Conservation (phyloP, 2,113 vertebrate genomes). For the Holacanthus passer region DNA sequence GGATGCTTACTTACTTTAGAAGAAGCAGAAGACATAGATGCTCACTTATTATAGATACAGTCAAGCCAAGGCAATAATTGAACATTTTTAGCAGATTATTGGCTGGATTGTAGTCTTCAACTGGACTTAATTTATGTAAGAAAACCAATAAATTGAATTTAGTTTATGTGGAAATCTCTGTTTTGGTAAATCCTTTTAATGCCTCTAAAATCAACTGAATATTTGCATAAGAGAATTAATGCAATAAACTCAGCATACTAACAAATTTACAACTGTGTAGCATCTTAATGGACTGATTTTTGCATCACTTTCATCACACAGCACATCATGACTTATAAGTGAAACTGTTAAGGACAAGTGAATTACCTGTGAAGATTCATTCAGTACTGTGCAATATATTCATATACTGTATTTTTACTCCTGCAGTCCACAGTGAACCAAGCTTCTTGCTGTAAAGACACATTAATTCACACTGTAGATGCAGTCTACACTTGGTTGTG, state of each 20-base stretch:
- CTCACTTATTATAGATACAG: constrained; percentile 61
- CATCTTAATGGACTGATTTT: not conserved
- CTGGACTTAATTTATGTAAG: constrained; percentile 76
- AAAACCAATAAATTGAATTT: constrained; percentile 77
- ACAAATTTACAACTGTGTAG: constrained; percentile 4
- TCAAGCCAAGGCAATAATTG: constrained; percentile 79
- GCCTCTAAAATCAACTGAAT: not conserved
- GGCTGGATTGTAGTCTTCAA: constrained; percentile 64
- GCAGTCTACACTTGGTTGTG: constrained; percentile 45
- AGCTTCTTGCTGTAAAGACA: constrained; percentile 11
- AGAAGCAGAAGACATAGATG: constrained; percentile 7
- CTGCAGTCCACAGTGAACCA: not conserved
- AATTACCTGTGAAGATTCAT: not conserved
- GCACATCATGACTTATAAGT: not conserved
- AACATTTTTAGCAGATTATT: constrained; percentile 76
- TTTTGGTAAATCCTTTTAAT: constrained; percentile 19
- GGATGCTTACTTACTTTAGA: constrained; percentile 38
- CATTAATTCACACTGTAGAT: constrained; percentile 18
- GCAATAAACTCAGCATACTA: constrained; percentile 24
- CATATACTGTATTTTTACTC: not conserved
- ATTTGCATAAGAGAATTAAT: constrained; percentile 1
- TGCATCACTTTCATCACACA: not conserved
- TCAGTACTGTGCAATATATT: not conserved
- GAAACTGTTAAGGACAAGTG: not conserved
- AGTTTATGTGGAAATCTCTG: constrained; percentile 44